Percentiles rank a stretch among this genome's conserved stretches.
phyloP scores from a whole-genome alignment of 1,140 invertebrate species.

The Drosophila pallidifrons region DNA sequence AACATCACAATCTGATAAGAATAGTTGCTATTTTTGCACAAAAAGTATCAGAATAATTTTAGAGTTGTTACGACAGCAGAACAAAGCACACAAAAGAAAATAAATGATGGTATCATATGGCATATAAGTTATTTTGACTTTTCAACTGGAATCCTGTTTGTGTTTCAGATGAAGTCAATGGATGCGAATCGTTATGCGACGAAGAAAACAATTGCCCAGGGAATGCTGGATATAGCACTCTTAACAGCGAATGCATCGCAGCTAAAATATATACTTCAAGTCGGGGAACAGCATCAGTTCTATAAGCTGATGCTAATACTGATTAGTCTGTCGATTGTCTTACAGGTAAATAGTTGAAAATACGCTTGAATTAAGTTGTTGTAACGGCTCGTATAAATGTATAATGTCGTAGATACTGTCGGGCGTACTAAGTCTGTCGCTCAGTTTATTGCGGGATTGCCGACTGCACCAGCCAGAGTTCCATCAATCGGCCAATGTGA shows the following conservation, averaged over 20 bases:
- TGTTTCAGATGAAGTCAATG: conserved; percentile 88
- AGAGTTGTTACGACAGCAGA: background rate
- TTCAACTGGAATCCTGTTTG: conserved; percentile 1
- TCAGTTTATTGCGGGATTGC: conserved; percentile 91
- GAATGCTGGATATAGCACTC: conserved; percentile 92
- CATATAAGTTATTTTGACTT: background rate
- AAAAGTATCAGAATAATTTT: background rate
- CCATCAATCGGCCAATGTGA: conserved; percentile 88
- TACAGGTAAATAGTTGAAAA: conserved; percentile 89
- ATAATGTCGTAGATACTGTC: conserved; percentile 85
- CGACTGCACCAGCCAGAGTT: conserved; percentile 89
- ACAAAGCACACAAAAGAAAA: background rate
- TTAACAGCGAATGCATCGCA: conserved; percentile 94
- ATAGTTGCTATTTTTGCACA: conserved; percentile 5
- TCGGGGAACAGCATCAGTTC: conserved; percentile 93
- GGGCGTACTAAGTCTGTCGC: conserved; percentile 89
- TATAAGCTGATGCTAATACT: conserved; percentile 92
- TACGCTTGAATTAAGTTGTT: conserved; percentile 14
- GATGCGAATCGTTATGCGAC: conserved; percentile 94
- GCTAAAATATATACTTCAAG: conserved; percentile 94
- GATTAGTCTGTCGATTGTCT: conserved; percentile 93
- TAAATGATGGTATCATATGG: conserved; percentile 20
- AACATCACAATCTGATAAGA: conserved; percentile 31
- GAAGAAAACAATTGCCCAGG: conserved; percentile 94
- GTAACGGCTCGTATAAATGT: conserved; percentile 29